Conservation (phyloP, 2,797 vertebrate species). For the Enteromius afrohamiltoni region DNA sequence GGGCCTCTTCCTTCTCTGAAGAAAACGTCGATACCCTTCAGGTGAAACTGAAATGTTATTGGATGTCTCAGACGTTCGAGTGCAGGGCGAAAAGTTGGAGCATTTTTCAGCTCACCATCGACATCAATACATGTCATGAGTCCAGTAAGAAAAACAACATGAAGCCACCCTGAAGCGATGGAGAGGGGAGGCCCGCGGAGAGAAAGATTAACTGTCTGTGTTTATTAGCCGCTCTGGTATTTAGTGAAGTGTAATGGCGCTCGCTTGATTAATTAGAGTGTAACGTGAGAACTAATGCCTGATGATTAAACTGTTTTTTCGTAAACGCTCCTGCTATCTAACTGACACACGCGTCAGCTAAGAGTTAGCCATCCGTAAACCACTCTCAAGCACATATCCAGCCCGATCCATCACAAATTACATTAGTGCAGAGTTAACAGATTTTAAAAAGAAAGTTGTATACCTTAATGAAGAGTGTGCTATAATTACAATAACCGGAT, state of each 20-base stretch:
- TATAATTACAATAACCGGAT: neutral
- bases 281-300: conserved; percentile 43
- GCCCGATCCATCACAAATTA: neutral
- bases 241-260: conserved; percentile 49
- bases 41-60: conserved; percentile 35
- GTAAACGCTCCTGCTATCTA: conserved; percentile 41
- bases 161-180: conserved; percentile 39
- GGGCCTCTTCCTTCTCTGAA: conserved; percentile 14
- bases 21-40: conserved; percentile 35
- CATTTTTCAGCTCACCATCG: conserved; percentile 36
- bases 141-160: conserved; percentile 45
- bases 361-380: conserved; percentile 14
- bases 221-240: conserved; percentile 58
- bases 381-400: neutral
- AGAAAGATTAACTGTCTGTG: conserved; percentile 55
- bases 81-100: neutral
- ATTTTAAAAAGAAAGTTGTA: neutral
- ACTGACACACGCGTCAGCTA: conserved; percentile 30
- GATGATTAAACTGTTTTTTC: conserved; percentile 56
- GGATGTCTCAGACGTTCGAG: conserved; percentile 32
- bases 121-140: conserved; percentile 42
- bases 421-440: conserved; percentile 12
- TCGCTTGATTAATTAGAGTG: conserved; percentile 55
- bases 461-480: neutral
- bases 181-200: conserved; percentile 22